Base-by-base conservation (phyloP, 2,888 invertebrate species). In the Keiferia lycopersicella region DNA sequence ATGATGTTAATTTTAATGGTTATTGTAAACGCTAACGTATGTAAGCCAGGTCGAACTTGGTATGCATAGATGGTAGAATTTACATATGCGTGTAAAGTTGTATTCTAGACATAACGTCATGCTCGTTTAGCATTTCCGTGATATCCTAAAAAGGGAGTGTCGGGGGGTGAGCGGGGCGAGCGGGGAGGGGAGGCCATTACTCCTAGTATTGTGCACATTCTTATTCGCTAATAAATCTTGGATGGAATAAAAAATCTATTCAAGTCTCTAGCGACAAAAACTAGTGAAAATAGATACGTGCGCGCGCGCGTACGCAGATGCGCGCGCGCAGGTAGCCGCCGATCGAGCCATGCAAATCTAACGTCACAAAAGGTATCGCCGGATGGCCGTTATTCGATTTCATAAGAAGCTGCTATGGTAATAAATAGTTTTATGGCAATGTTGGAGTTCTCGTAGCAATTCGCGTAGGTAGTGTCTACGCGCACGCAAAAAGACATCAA, bases 311-410 rank as follows among this genome's bases (percentile, higher is more conserved):
- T 76, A 67, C 68, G 73, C 82, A 81, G 84, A 81, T 84, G 84
- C 79, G 77, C 69, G 71, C 67, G 78, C 79, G 81, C 86, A 83
- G 84, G 85, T 84, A 84, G 78, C 72, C 34, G 34, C 38, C 38
- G 38, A 16, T 6, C 16, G 58, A 18, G 39, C 59, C 59, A 60
- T 60, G 45, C 45, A 60, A 45, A 56, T 34, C 30, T 10, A 14
- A 16, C 56, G 30, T 4, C 16, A 56, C 56, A 56, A 30, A 34
- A 26, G 14, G 22, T 22, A 22, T 53, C 20, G 51, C 11, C 14
- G 26, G n/a, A 3, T 45, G 45, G 45, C 16, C 45, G 45, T 45
- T 45, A 45, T 16, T 45, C n/a, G n/a, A n/a, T 45, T 45, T 45
- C 3, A n/a, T 16, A 4, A n/a, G 1, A 7, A 45, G 4, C 16